Percentiles rank a stretch among this genome's conserved stretches.
Evolutionary conservation across 30 jellyfish, hydroid and myxozoan genomes (phyloP).

Genomic region (Hydra vulgaris): DNA sequence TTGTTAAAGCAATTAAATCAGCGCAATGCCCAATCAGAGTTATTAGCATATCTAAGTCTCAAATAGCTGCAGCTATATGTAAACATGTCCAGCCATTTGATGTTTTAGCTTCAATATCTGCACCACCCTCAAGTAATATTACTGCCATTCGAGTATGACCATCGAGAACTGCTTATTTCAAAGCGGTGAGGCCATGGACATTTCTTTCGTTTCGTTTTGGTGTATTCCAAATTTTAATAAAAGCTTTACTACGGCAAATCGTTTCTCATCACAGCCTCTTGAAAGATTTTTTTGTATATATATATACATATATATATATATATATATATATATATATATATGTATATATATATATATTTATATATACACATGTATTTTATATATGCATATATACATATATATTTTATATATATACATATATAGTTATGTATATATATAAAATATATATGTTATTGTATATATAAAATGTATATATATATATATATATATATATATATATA

Average conservation of each 20-base stretch:
- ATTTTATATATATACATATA: too few relatives aligned
- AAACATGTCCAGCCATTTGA: slow-evolving; percentile 92
- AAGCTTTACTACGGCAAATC: slow-evolving; percentile 65
- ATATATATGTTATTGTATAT: too few relatives aligned
- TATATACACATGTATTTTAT: too few relatives aligned
- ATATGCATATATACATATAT: too few relatives aligned
- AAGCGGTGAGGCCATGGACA: slow-evolving; percentile 70
- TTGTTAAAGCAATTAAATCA: slow-evolving; percentile 74
- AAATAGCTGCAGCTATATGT: slow-evolving; percentile 87
- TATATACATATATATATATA: too few relatives aligned
- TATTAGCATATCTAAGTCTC: slow-evolving; percentile 44
- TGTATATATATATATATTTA: too few relatives aligned
- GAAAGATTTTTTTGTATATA: too few relatives aligned
- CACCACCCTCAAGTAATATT: slow-evolving; percentile 61
- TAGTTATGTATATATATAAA: too few relatives aligned
- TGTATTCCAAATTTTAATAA: slow-evolving; percentile 68
- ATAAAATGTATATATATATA: too few relatives aligned
- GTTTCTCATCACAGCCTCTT: slow-evolving; percentile 77
- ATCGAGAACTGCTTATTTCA: slow-evolving; percentile 78
- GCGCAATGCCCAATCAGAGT: slow-evolving; percentile 60
- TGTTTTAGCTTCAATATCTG: slow-evolving; percentile 75
- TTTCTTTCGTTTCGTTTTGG: slow-evolving; percentile 60
- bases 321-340: too few relatives aligned
- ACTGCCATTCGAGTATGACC: slow-evolving; percentile 63
- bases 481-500: too few relatives aligned